Evolutionary conservation across 2,797 vertebrate species (phyloP), one percentile per base, ranked within the genome.

Genomic region (Pagetopsis macropterus): DNA sequence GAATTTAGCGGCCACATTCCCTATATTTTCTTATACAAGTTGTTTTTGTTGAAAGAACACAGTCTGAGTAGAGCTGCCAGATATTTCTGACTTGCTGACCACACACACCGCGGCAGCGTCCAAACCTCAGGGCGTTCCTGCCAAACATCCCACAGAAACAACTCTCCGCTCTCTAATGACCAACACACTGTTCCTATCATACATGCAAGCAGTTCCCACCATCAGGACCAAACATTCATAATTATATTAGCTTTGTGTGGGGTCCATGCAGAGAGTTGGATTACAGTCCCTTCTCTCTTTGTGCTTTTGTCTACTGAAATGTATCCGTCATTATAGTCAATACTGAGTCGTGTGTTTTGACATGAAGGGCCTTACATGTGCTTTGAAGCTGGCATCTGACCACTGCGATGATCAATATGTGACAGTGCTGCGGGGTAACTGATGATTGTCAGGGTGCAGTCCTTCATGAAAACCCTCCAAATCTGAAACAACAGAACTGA

Each of bases 71-170:
- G 58, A 83, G 85, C 83, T 80, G 83, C 80, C 67, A 71, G 86
- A 90, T 86, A 88, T 37, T 65, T 85, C 58, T 82, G 89, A 92
- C 91, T 91, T 86, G 87, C 31, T 64, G 87, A 91, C 83, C 77
- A 75, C 88, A 76, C 65, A 31, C 40, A 65, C 76, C 52, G 59
- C 23, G 66, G 75, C 76, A 37, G 46, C 60, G 66, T 85, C 84
- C 86, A 88, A 87, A 91, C 87, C 90, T 79, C 85, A 78, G 51
- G 75, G 57, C 63, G 68, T 43, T 9, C 60, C 73, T 54, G 83
- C 84, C 85, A 83, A 70, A 68, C 74, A 74, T 78, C 89, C 87
- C 84, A 74, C 79, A 83, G 66, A 61, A 90, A 85, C 75, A 76
- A 78, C 80, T 84, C 3, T 12, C 57, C 79, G 76, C 72, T 73